Evolutionary conservation across 2,113 vertebrate species (phyloP), one percentile per base, ranked within the genome.

Genomic region (Prionailurus bengalensis): DNA sequence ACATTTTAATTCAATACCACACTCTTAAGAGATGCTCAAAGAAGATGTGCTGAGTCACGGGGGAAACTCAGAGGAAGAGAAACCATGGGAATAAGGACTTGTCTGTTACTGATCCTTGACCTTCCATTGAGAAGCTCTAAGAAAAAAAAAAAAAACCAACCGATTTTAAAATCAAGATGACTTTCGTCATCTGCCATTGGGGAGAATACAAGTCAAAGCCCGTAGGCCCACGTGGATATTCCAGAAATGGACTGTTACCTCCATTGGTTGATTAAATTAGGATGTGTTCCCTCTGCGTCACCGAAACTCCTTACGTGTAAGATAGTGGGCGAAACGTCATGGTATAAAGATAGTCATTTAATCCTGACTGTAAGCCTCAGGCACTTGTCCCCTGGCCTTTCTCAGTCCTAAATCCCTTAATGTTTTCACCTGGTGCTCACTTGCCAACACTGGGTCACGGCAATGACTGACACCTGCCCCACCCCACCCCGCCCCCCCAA

Each of bases 31-130:
- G 33, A 92, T 31, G 14, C 39, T 92, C 19, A 48, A 2, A 68
- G 31, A 73, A 83, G 70, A 31, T 55, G 21, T 11, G 3, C 9
- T 21, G 68, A 68, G 58, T 91, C 55, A 89, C 66, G 55, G 76
- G 23, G 81, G 61, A 82, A 76, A 82, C 33, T 27, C 33, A 16
- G n/a, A 89, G 51, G 78, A 85, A 85, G 83, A 45, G 65, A 68
- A 79, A 23, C 74, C 65, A 51, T 83, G 68, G 85, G 36, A 85
- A 92, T 21, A 31, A 88, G 63, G 65, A 76, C 85, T 63, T 87
- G 76, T 76, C 73, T 96, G 31, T 85, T 74, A 92, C 80, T 36
- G 79, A 95, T 73, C 79, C 94, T 93, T 91, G 85, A 91, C 84
- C 36, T 91, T 95, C 78, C 48, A 55, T 23, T 96, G 93, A 53